These are phyloP conservation scores for Caracal caracal DNA, from an alignment of 2,113 vertebrate genomes.

Conservation along the genomic window DNA sequence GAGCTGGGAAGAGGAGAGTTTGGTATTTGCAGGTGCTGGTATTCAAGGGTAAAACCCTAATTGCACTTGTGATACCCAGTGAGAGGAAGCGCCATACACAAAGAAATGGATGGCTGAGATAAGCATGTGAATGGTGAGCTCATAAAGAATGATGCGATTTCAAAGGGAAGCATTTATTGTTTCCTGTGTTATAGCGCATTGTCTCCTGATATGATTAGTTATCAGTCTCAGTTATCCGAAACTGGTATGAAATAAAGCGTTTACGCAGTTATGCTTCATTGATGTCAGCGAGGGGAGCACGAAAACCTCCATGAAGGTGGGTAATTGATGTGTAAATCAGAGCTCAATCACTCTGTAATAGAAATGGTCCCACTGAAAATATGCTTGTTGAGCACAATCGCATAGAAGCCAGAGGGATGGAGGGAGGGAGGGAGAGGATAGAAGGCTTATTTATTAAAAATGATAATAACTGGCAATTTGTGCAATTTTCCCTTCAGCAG, in stretches of 20 bases:
- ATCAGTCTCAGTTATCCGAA: conserved; percentile 86
- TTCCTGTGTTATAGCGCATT: conserved; percentile 83
- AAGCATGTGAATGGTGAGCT: conserved; percentile 73
- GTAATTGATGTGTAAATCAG: conserved; percentile 90
- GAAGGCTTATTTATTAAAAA: conserved; percentile 86
- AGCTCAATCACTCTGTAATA: conserved; percentile 88
- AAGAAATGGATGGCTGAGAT: conserved; percentile 79
- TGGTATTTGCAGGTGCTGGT: conserved; percentile 11
- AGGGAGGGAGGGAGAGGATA: conserved; percentile 51
- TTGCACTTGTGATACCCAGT: conserved; percentile 37
- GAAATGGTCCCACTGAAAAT: conserved; percentile 88
- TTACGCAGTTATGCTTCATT: conserved; percentile 85
- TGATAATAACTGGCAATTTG: conserved; percentile 82
- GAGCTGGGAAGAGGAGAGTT: conserved; percentile 59
- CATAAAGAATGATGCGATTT: conserved; percentile 82
- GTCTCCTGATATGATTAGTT: conserved; percentile 87
- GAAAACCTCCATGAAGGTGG: conserved; percentile 87
- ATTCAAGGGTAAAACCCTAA: conserved; percentile 39
- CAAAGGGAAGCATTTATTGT: conserved; percentile 84
- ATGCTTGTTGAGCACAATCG: conserved; percentile 82
- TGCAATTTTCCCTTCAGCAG: conserved; percentile 81
- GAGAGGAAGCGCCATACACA: conserved; percentile 54
- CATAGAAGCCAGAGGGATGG: conserved; percentile 76
- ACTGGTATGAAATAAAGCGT: conserved; percentile 85
- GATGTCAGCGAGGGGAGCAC: conserved; percentile 87